Base-by-base conservation (phyloP, 2,113 vertebrate species). In the Phycodurus eques region DNA sequence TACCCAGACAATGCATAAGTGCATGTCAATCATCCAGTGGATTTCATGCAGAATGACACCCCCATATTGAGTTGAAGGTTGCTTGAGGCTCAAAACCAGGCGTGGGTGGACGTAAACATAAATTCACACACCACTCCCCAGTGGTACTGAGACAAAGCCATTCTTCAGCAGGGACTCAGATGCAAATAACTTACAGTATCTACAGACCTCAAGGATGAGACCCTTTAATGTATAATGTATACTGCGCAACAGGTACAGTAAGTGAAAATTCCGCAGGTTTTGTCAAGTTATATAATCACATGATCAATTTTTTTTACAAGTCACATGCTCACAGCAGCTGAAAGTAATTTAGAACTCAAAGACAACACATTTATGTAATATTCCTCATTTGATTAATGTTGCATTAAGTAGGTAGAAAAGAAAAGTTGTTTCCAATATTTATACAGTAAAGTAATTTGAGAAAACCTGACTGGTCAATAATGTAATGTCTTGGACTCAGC, bases 61-160 rank as follows among this genome's bases (percentile, higher is more conserved):
- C 12, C 22, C 43, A 27, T 66, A 66, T 66, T 66, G 64, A 15
- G 64, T 6, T 17, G 12, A 31, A 47, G 22, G 22, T 17, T 47
- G 22, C 64, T 66, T 46, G n/a, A 66, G 64, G 64, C 64, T 64
- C 39, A 31, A 66, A 49, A 47, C n/a, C n/a, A 47, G 43, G 9
- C n/a, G 14, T 47, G 64, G n/a, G 44, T 47, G 22, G 64, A 46
- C 43, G 31, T 22, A 66, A 66, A 66, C 44, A 66, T 47, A 27
- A 31, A 66, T 66, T 15, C 43, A 22, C 43, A 27, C 33, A 22
- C 42, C 63, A 6, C 22, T 33, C 33, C 35, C 35, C 39, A 22
- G 19, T 44, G 42, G 20, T 13, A 22, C 20, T 43, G 20, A n/a
- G n/a, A 44, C 22, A 47, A 22, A 66, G 33, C 61, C 35, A 11